phyloP scores from a whole-genome alignment of 2,888 invertebrate species.

The Synergus gifuensis region DNA sequence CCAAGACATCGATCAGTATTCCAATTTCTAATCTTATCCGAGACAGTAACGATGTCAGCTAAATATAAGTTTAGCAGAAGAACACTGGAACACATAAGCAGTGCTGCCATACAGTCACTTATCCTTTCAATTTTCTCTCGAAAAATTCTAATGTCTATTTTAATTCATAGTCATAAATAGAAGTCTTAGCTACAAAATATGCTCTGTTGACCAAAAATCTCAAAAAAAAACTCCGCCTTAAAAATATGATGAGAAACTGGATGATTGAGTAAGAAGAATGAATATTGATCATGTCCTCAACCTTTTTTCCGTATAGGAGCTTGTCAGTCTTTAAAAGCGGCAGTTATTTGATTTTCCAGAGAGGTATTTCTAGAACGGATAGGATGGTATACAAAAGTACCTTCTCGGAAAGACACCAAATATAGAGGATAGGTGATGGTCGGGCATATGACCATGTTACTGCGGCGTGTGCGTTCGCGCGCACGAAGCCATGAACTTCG shows the following conservation, averaged over 20 bases:
- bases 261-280: not conserved
- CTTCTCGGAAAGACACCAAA: conserved; percentile 5
- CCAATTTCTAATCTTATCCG: not conserved
- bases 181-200: no score
- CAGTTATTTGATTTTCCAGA: conserved; percentile 10
- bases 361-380: not conserved
- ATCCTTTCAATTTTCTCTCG: no score
- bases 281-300: conserved; percentile 12
- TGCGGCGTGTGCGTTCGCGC: conserved; percentile 16
- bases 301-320: conserved; percentile 2
- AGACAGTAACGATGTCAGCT: not conserved
- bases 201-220: no score
- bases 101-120: no score
- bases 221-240: no score
- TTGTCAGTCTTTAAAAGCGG: not conserved
- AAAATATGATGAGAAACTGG: not conserved
- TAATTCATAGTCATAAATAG: no score
- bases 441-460: conserved; percentile 24
- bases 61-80: not conserved
- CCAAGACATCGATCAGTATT: not conserved
- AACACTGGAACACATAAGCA: no score
- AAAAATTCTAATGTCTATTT: no score
- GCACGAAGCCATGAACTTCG: conserved; percentile 36
- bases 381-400: not conserved
- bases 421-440: conserved; percentile 31